Percentiles rank a stretch among this genome's conserved stretches.
phyloP scores from a whole-genome alignment of 2,113 vertebrate species.

The Gymnobelideus leadbeateri region DNA sequence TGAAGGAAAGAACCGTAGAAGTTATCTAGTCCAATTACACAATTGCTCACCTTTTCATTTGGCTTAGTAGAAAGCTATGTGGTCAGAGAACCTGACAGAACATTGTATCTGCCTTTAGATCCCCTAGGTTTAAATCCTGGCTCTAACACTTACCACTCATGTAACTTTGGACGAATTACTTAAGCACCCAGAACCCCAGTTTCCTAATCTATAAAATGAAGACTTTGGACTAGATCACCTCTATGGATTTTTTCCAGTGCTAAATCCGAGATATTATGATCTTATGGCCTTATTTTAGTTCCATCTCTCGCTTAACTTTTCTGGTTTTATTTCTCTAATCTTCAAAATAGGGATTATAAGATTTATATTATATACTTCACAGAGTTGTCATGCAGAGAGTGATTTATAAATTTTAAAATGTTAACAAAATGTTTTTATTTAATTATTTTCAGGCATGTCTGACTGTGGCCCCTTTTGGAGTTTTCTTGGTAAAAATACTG shows the following conservation, averaged over 20 bases:
- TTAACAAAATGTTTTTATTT: neutral
- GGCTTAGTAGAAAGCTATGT: neutral
- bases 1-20: neutral
- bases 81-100: neutral
- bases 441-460: neutral
- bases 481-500: neutral
- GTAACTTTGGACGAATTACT: neutral
- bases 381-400: neutral
- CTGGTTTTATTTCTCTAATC: no score
- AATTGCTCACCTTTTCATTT: neutral
- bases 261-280: neutral
- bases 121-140: neutral
- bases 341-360: neutral
- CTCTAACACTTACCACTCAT: neutral
- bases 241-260: neutral
- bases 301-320: neutral
- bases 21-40: neutral
- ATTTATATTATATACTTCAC: neutral
- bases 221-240: neutral
- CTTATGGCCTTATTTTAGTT: neutral
- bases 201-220: neutral
- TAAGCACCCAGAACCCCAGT: neutral
- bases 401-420: neutral
- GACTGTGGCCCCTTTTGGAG: neutral
- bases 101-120: neutral